Percentiles rank a stretch among this genome's conserved stretches.
These are phyloP conservation scores for Trypoxylus dichotomus DNA, from an alignment of 1,140 invertebrate species.

Conservation along the genomic window DNA sequence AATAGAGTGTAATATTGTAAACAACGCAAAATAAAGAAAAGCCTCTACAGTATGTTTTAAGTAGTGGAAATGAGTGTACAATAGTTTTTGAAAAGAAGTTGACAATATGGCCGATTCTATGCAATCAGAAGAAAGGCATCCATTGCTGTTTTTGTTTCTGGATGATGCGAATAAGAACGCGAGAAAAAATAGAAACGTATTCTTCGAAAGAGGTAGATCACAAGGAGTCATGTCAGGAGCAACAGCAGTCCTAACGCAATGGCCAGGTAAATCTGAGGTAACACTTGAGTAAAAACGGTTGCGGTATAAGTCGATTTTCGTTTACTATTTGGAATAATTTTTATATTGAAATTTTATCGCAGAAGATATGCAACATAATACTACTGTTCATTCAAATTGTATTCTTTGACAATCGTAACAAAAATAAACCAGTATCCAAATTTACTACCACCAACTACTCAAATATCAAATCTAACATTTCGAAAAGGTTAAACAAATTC, in stretches of 20 bases:
- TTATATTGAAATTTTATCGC: too few relatives aligned
- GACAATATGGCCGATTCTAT: not conserved
- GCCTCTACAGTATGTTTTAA: not conserved
- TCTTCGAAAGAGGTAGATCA: conserved; percentile 30
- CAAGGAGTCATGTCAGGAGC: conserved; percentile 44
- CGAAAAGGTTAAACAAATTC: too few relatives aligned
- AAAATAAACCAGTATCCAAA: too few relatives aligned
- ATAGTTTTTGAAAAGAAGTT: not conserved
- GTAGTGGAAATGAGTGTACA: not conserved
- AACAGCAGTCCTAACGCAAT: conserved; percentile 44
- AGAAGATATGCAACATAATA: too few relatives aligned
- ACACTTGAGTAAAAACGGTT: not conserved
- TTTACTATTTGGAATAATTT: not conserved
- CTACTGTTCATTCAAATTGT: too few relatives aligned
- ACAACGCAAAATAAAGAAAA: not conserved
- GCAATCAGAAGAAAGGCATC: conserved; percentile 33
- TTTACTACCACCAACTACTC: too few relatives aligned
- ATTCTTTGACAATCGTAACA: too few relatives aligned
- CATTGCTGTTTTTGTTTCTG: conserved; percentile 32
- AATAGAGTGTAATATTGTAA: not conserved
- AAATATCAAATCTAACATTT: too few relatives aligned
- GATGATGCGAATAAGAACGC: conserved; percentile 27
- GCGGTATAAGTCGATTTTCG: not conserved
- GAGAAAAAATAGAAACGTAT: conserved; percentile 20
- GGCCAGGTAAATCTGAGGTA: conserved; percentile 42